A percentile compares a stretch with the other conserved stretches of the same genome.
phyloP scores from a whole-genome alignment of 92 coral and sea anemone species.

The Zoanthus solanderi region DNA sequence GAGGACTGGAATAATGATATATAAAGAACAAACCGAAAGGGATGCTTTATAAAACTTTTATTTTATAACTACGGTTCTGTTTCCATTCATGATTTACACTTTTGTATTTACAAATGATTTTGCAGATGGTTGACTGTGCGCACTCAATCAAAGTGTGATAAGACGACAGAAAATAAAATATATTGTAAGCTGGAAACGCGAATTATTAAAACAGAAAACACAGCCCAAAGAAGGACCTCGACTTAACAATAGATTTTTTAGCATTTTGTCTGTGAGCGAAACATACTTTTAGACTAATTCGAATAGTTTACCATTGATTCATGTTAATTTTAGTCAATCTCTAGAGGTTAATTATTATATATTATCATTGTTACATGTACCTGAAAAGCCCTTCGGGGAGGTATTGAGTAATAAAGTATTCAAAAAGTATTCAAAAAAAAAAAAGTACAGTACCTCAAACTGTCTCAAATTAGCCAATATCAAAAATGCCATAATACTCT shows the following conservation, averaged over 20 bases:
- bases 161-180: neutral
- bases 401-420: no score
- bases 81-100: neutral
- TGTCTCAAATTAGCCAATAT: neutral
- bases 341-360: no score
- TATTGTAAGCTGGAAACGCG: neutral
- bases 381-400: no score
- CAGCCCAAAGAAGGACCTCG: no score
- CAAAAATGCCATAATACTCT: no score
- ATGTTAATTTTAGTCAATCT: no score
- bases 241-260: no score
- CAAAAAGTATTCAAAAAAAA: no score
- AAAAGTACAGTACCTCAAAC: neutral
- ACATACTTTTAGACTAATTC: no score
- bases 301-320: no score
- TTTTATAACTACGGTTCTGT: neutral
- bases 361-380: no score
- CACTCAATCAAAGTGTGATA: neutral
- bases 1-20: neutral
- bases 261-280: no score
- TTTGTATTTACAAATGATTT: neutral
- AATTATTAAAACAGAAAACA: neutral
- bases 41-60: neutral
- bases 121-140: neutral
- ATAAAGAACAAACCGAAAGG: neutral